A percentile compares a stretch with the other conserved stretches of the same genome.
Evolutionary conservation across 1,140 invertebrate species (phyloP).

Genomic region (Ctenoplectra terminalis): DNA sequence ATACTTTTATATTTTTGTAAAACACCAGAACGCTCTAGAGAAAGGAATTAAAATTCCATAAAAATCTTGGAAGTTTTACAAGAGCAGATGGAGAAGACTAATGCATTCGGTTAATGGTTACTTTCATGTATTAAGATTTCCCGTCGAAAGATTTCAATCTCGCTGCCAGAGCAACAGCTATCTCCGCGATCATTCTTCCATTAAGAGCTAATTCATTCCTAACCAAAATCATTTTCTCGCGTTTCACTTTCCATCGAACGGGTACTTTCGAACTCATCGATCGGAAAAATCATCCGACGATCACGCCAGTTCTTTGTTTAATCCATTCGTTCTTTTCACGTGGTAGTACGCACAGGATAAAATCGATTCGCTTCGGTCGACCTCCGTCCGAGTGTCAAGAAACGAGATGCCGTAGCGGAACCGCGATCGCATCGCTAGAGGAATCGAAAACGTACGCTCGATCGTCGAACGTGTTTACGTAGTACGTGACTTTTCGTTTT

Average conservation of each 20-base stretch:
- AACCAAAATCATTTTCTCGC: background rate
- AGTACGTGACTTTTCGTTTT: slow-evolving; percentile 43
- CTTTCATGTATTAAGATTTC: background rate
- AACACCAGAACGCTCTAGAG: background rate
- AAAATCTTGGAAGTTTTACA: background rate
- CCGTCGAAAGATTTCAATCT: background rate
- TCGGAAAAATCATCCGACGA: background rate
- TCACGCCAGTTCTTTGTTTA: background rate
- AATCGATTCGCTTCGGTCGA: slow-evolving; percentile 12
- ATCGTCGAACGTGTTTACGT: slow-evolving; percentile 26
- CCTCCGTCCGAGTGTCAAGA: background rate
- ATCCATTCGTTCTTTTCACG: background rate
- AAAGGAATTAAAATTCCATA: background rate
- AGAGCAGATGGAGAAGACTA: background rate
- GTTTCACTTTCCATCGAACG: slow-evolving; percentile 11
- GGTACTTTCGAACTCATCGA: background rate
- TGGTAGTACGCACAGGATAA: no score
- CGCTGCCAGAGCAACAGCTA: no score
- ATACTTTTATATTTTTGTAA: no score
- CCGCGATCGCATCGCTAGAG: background rate
- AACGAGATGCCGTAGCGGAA: slow-evolving; percentile 15
- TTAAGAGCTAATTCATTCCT: background rate
- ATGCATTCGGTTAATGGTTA: background rate
- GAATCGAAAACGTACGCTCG: slow-evolving; percentile 28
- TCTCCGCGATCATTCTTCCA: background rate